Base-by-base conservation (phyloP, 2,888 invertebrate species). In the Nezara viridula region DNA sequence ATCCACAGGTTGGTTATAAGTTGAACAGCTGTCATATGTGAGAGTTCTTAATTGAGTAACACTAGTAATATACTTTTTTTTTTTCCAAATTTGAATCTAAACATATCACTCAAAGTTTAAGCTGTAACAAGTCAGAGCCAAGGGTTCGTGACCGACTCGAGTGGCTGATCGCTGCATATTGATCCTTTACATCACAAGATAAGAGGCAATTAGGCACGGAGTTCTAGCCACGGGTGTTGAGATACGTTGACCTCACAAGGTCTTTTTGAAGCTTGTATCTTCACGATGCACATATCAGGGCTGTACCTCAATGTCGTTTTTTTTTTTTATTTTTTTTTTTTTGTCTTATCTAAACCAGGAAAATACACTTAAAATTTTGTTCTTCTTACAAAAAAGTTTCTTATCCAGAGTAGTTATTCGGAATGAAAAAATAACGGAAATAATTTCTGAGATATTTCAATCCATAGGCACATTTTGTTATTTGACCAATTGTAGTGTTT, bases 131-230 rank as follows among this genome's bases (percentile, higher is more conserved):
- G 81, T 4, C 10, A 0, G 12, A n/a, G 9, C 24, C 24, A 47
- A 81, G n/a, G 44, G 44, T 81, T 40, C 40, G n/a, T 81, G 44
- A 81, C 81, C 81, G 44, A 47, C 12, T 12, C 44, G 32, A 40
- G 40, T 9, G 0, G 21, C 7, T 40, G 32, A n/a, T 44, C 14
- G 6, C 77, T 24, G 2, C 81, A 47, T 44, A 81, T 81, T n/a
- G 81, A 81, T 81, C 81, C n/a, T 81, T 73, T 24, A 81, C 37
- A 44, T 81, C 12, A 81, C 19, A 81, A 81, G 81, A 81, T 81
- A 81, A 81, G 81, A 16, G 44, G n/a, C 44, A 81, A 81, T 81
- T 81, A 81, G n/a, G 1, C 0, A 81, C 44, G 81, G 44, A 12
- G 24, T 27, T 44, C 24, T n/a, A n/a, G 44, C 44, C 16, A 47